Conservation (phyloP, 1,140 invertebrate genomes). For the Rhynchophorus ferrugineus region DNA sequence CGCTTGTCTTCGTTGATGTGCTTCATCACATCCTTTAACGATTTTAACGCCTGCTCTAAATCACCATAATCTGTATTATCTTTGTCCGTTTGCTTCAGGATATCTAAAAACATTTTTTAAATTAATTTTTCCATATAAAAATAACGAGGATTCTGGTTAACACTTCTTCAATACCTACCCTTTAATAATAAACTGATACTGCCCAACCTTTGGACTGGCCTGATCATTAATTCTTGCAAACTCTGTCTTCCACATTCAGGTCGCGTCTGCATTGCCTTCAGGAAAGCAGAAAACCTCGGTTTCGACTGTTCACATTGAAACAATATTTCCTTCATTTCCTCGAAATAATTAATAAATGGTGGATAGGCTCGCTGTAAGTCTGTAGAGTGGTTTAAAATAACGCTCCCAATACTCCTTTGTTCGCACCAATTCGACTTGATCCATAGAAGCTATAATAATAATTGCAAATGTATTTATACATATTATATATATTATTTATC, state of each 20-base stretch:
- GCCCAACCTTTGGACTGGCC: constrained; percentile 92
- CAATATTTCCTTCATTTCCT: constrained; percentile 91
- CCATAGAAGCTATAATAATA: constrained; percentile 45
- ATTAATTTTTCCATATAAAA: neutral
- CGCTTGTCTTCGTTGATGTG: constrained; percentile 96
- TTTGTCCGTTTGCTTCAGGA: constrained; percentile 82
- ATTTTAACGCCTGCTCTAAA: constrained; percentile 75
- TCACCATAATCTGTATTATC: constrained; percentile 77
- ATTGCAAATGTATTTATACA: neutral
- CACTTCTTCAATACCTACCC: constrained; percentile 56
- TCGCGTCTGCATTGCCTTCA: constrained; percentile 87
- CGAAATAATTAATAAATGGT: constrained; percentile 96
- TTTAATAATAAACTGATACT: constrained; percentile 90
- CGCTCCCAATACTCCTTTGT: constrained; percentile 67
- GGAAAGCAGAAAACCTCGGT: constrained; percentile 93
- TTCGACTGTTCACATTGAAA: constrained; percentile 82
- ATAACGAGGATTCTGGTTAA: no score
- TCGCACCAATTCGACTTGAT: constrained; percentile 66
- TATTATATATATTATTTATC: neutral
- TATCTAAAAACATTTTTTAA: constrained; percentile 54
- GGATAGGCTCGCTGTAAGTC: constrained; percentile 90
- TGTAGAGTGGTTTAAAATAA: constrained; percentile 75
- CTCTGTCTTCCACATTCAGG: constrained; percentile 93
- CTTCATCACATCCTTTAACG: constrained; percentile 88
- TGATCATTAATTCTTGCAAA: constrained; percentile 88